Evolutionary conservation across 2,113 vertebrate genomes (phyloP), one percentile per base, ranked within the genome.

Genomic region (Anas platyrhynchos): DNA sequence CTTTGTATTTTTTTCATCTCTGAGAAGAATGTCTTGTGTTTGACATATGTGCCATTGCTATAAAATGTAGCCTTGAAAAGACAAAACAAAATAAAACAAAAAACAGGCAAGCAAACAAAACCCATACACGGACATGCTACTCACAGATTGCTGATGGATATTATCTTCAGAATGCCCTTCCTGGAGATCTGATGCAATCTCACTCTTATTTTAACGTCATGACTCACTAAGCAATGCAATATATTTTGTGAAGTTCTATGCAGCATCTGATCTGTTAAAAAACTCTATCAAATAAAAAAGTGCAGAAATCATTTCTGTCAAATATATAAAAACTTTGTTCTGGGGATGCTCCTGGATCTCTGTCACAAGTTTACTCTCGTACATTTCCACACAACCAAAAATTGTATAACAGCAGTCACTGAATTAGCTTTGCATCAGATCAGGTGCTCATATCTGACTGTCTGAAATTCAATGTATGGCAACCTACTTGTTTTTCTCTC

Each of bases 221-320:
- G 44, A 81, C 11, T 27, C 5, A 12, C 22, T 72, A 82, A 52
- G 31, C 7, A 48, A 31, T 61, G 8, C 8, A 63, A 38, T 78
- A 26, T 46, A 34, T 72, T 86, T 18, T 71, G 10, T 77, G 11
- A 66, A 59, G 29, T 34, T 88, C 18, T 89, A 72, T 7, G 13
- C 72, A 63, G 16, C n/a, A 71, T 38, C 25, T 68, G 43, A 63
- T 88, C 15, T 74, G 46, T 32, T 75, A 16, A 83, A 94, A 91
- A 89, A 20, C 10, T 69, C 11, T 65, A 3, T 61, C 9, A 43
- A 68, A 32, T 58, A 41, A 78, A 76, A 85, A 44, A 14, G 3
- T 41, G 16, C 50, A 31, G 20, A 14, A 78, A 61, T n/a, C 5
- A 7, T 36, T 8, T 7, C 38, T 75, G 13, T 4, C 7, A 69